Base-by-base conservation (phyloP, 2,888 invertebrate species). In the Mystacides longicornis region DNA sequence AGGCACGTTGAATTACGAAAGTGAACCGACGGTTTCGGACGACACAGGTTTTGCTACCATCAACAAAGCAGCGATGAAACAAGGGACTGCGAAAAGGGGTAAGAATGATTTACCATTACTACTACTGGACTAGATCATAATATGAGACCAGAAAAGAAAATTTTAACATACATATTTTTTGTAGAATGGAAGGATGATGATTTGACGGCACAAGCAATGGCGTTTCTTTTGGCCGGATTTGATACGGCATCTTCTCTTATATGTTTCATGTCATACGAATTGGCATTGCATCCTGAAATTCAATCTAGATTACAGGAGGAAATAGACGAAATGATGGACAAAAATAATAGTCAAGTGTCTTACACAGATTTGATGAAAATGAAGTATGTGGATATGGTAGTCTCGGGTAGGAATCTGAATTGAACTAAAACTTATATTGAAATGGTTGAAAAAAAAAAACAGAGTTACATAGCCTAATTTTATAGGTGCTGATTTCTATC, bases 191-290 rank as follows among this genome's bases (percentile, higher is more conserved):
- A 71, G 1, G 61, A 67, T 31, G 65, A 67, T 2, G 73, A 77
- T 27, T 60, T 78, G 2, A 68, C 69, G 0, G 67, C 71, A 1
- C 78, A 78, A 65, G 74, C 74, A 0, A 73, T 75, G 54, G 64
- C 76, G 19, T 78, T 77, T 65, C 76, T 78, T 62, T 64, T 67
- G 4, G 78, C 75, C 51, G 78, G 78, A 0, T 78, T 72, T 55
- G 78, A 78, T 23, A 75, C 71, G 3, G 67, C 73, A 0, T 74
- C 77, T 0, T 64, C 71, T 0, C 65, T 69, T 0, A 56, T 77
- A 18, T 68, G 67, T 1, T 67, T 75, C 67, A 63, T 67, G 23
- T 62, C 74, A 3, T 73, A 78, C 52, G 76, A 77, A 60, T 58
- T 78, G 31, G 71, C 74, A 1, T 14, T 76, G 1, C 70, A 79